phyloP scores from a whole-genome alignment of 1,140 invertebrate species.

The Leptonema lineaticorne region DNA sequence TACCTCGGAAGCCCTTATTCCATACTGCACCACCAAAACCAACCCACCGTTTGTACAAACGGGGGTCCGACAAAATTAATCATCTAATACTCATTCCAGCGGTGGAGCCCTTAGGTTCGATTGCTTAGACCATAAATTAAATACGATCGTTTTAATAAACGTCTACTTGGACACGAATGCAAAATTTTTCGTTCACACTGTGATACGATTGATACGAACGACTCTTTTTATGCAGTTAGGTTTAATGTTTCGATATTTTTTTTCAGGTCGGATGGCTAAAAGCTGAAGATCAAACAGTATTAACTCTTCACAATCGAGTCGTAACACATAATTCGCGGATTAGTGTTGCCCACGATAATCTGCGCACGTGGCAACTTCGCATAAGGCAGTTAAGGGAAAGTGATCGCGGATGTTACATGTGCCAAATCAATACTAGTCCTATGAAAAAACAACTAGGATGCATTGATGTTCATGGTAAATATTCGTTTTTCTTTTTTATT shows the following conservation, averaged over 20 bases:
- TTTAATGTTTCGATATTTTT: background rate
- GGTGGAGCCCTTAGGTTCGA: background rate
- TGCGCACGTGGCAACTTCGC: slow-evolving; percentile 74
- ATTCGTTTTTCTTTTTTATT: background rate
- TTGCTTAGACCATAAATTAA: slow-evolving; percentile 37
- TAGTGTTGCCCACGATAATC: slow-evolving; percentile 72
- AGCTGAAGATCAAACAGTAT: slow-evolving; percentile 84
- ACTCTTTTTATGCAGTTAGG: background rate
- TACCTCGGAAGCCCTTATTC: slow-evolving; percentile 7
- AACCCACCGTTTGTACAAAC: background rate
- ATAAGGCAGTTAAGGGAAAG: slow-evolving; percentile 69
- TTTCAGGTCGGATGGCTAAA: slow-evolving; percentile 84
- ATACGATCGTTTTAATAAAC: slow-evolving; percentile 34
- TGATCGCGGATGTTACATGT: slow-evolving; percentile 82
- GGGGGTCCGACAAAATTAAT: slow-evolving; percentile 30
- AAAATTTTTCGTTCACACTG: background rate
- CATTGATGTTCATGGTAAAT: slow-evolving; percentile 80
- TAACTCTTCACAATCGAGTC: slow-evolving; percentile 79
- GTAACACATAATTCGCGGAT: slow-evolving; percentile 82
- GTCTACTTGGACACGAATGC: background rate
- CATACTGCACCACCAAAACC: background rate
- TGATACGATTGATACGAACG: background rate
- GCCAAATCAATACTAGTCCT: slow-evolving; percentile 82
- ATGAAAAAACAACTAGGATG: slow-evolving; percentile 87
- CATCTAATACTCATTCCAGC: slow-evolving; percentile 15